These are phyloP conservation scores for Syrrhaptes paradoxus DNA, from an alignment of 2,113 vertebrate genomes.

Conservation along the genomic window DNA sequence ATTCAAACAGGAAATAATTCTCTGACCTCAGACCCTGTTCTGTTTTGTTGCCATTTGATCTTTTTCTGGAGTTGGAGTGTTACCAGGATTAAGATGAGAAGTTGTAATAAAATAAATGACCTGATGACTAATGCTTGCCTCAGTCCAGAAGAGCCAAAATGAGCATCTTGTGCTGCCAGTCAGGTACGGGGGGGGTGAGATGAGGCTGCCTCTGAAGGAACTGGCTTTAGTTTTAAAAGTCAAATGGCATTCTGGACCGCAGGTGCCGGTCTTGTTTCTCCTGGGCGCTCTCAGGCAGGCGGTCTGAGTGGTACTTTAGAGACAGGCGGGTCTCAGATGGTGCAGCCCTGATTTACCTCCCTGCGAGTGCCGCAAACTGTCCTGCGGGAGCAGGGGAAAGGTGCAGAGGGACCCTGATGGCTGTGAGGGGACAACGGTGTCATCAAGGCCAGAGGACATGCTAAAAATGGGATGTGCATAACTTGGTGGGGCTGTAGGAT, in stretches of 20 bases:
- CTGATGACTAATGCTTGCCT: constrained; percentile 30
- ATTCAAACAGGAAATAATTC: neutral
- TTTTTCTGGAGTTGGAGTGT: neutral
- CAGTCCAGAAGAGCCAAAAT: neutral
- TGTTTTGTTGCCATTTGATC: neutral
- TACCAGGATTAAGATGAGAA: neutral
- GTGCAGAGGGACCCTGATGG: too few species aligned
- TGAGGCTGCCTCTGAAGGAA: neutral
- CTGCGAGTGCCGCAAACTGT: accelerated
- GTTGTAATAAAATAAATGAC: neutral
- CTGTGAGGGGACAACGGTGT: accelerated
- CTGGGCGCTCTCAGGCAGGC: neutral
- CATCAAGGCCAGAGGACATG: neutral
- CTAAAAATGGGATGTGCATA: neutral
- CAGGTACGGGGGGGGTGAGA: neutral
- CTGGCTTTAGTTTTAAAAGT: neutral
- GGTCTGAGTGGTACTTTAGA: accelerated
- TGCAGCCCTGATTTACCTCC: neutral
- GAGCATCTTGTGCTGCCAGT: neutral
- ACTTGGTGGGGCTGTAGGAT: neutral
- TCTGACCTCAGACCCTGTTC: neutral
- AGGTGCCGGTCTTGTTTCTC: accelerated
- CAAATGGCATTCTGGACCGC: neutral
- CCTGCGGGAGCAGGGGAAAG: neutral
- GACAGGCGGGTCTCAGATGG: neutral